Evolutionary conservation across 2,888 invertebrate species (phyloP).

Genomic region (Mimumesa dahlbomi): DNA sequence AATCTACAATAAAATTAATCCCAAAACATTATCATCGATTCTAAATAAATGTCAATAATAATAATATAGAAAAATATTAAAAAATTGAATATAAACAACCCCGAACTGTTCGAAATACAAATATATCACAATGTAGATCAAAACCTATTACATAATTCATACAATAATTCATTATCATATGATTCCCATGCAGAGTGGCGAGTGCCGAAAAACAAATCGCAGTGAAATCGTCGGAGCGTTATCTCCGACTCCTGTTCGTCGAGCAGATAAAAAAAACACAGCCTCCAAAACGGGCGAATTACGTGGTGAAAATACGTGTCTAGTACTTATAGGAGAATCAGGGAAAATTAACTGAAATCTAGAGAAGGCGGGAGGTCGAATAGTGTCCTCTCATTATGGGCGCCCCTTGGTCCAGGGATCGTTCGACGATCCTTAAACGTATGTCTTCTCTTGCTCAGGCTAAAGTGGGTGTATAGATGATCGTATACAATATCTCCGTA

Average conservation of each 20-base stretch:
- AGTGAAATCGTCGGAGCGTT: too few relatives aligned
- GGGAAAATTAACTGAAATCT: conserved; percentile 56
- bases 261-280: conserved; percentile 7
- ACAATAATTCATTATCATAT: too few relatives aligned
- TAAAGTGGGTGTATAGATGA: conserved; percentile 51
- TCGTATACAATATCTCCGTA: conserved; percentile 43
- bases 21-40: too few relatives aligned
- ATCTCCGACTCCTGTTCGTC: conserved; percentile 34
- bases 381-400: conserved; percentile 51
- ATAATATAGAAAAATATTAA: too few relatives aligned
- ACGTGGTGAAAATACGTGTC: conserved; percentile 31
- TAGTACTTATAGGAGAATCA: conserved; percentile 38
- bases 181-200: too few relatives aligned
- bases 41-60: too few relatives aligned
- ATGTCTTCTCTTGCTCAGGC: conserved; percentile 51
- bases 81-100: too few relatives aligned
- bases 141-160: too few relatives aligned
- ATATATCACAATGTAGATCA: too few relatives aligned
- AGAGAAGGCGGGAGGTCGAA: conserved; percentile 48
- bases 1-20: too few relatives aligned
- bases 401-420: conserved; percentile 54
- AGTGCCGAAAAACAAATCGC: too few relatives aligned
- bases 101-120: too few relatives aligned
- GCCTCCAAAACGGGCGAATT: conserved; percentile 17
- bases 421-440: conserved; percentile 58